Evolutionary conservation across 2,888 invertebrate genomes (phyloP), one percentile per base, ranked within the genome.

Genomic region (Leucoptera coffeella): DNA sequence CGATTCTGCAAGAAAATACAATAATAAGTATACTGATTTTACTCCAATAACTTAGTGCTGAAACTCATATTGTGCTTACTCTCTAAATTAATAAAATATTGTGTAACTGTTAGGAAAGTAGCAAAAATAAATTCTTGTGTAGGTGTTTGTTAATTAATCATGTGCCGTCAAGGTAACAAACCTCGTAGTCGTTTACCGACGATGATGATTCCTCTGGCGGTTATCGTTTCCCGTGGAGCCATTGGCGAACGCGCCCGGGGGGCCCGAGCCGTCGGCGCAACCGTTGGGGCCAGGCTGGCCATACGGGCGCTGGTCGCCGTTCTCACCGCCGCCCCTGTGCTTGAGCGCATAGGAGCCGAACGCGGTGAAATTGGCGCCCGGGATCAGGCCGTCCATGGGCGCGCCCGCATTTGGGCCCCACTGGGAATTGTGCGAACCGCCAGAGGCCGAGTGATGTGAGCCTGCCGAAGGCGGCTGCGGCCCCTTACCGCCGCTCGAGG

Each of bases 101-200:
- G 9, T 7, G 17, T 17, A 17, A 6, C 17, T 17, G 9, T 17
- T 17, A 17, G 6, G 17, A 17, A 17, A 7, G 6, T 17, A 34
- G 31, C 14, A 11, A 11, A 17, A n/a, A 15, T 10, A 13, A 15
- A 11, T 9, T 25, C 17, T 25, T 26, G 24, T 33, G 33, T 33
- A 33, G 31, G 15, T 15, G 9, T 12, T 13, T 14, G 22, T 11
- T 22, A n/a, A n/a, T n/a, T n/a, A n/a, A n/a, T n/a, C n/a, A n/a
- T 59, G 58, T 62, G 59, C 62, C 64, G 58, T 60, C 54, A 53
- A 57, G 53, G 42, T 52, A 61, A 69, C 69, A 69, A 65, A 69
- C 69, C 69, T 69, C 69, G 40, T 44, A 47, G 36, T 39, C 43
- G 48, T 59, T 65, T 65, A 67, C 51, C 65, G 62, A 41, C 62